These are phyloP conservation scores for Cherax quadricarinatus DNA, from an alignment of 1,140 invertebrate genomes.

Conservation along the genomic window DNA sequence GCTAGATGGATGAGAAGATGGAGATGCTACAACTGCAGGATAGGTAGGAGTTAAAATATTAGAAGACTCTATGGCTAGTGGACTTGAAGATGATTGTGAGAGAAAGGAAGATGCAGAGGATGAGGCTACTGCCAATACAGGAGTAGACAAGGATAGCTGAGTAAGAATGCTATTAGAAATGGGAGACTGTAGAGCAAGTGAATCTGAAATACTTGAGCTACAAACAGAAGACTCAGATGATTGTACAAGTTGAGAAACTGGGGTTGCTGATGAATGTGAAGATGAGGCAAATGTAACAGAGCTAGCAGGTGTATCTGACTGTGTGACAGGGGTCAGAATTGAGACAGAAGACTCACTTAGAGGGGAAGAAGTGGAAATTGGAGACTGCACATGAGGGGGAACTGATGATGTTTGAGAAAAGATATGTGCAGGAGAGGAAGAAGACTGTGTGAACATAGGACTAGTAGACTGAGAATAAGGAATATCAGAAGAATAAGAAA, in stretches of 20 bases:
- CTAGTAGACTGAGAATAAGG: slow-evolving; percentile 14
- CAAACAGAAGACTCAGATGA: neutral
- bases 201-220: neutral
- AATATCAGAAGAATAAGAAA: slow-evolving; percentile 17
- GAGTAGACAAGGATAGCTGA: slow-evolving; percentile 13
- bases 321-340: slow-evolving; percentile 3
- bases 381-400: slow-evolving; percentile 2
- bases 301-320: neutral
- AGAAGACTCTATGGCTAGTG: neutral
- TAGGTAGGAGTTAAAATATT: neutral
- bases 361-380: neutral
- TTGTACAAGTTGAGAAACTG: neutral
- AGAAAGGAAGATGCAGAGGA: neutral
- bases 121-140: neutral
- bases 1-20: neutral
- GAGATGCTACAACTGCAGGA: neutral
- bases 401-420: slow-evolving; percentile 13
- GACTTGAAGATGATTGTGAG: neutral
- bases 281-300: neutral
- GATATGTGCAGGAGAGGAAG: slow-evolving; percentile 15
- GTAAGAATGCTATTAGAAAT: neutral
- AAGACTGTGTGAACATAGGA: slow-evolving; percentile 21
- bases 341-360: slow-evolving; percentile 28
- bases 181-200: neutral
- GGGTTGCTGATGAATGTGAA: slow-evolving; percentile 8